These are phyloP conservation scores for Psammodynastes pulverulentus DNA, from an alignment of 2,113 vertebrate genomes.

Conservation along the genomic window DNA sequence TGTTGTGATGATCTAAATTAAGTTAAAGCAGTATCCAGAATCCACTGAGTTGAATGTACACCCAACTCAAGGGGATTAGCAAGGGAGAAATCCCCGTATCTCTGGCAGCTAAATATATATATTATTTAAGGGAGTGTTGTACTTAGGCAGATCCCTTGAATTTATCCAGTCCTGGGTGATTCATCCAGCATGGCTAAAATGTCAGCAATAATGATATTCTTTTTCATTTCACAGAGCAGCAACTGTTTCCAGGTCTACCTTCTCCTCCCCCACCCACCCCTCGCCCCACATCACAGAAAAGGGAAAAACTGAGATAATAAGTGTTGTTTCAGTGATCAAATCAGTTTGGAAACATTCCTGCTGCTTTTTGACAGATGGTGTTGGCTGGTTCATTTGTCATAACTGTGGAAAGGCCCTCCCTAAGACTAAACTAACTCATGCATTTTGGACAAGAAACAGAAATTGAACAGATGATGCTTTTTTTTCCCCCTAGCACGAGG, in stretches of 20 bases:
- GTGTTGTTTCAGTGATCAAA: constrained; percentile 14
- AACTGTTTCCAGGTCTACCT: background rate
- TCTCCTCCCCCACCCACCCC: background rate
- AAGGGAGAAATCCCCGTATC: background rate
- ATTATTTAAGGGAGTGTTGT: background rate
- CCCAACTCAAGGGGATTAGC: background rate
- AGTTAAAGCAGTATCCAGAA: background rate
- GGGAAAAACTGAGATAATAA: constrained; percentile 13
- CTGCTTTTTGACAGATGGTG: constrained; percentile 14
- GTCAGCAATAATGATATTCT: background rate
- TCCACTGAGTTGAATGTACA: background rate
- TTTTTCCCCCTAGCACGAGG: background rate
- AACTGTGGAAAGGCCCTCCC: background rate
- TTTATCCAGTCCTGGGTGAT: background rate
- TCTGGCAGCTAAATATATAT: background rate
- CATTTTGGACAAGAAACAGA: constrained; percentile 1
- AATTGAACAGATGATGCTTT: constrained; percentile 3
- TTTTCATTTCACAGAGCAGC: background rate
- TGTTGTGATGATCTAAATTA: background rate
- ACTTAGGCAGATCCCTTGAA: background rate
- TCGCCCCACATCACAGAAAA: background rate
- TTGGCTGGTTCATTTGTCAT: constrained; percentile 4
- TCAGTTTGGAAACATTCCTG: constrained; percentile 11
- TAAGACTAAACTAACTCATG: background rate
- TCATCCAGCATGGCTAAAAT: background rate